Evolutionary conservation across 2,888 invertebrate genomes (phyloP).

Genomic region (Drosophila meridiana): DNA sequence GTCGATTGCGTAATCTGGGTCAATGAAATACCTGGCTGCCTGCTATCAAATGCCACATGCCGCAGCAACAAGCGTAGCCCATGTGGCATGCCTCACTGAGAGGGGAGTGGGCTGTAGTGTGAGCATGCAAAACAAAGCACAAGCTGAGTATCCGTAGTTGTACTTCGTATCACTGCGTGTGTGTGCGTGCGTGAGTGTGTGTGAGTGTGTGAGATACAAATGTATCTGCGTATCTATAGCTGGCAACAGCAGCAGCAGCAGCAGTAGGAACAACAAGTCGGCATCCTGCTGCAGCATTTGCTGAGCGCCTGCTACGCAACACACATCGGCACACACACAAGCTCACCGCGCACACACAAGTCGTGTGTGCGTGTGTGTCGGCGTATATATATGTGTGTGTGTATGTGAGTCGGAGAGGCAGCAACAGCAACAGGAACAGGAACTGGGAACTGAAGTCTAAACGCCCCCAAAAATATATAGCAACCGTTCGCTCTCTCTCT

Average conservation of each 20-base stretch:
- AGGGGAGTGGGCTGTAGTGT: not conserved
- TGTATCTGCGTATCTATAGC: constrained; percentile 60
- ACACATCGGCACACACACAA: constrained; percentile 76
- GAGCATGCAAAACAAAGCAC: constrained; percentile 40
- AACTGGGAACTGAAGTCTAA: constrained; percentile 31
- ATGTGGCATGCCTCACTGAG: constrained; percentile 1
- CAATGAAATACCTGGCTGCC: constrained; percentile 58
- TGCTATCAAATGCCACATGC: constrained; percentile 45
- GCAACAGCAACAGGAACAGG: constrained; percentile 30
- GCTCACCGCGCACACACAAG: constrained; percentile 35
- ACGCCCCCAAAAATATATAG: constrained; percentile 31
- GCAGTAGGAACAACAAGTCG: constrained; percentile 55
- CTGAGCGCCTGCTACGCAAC: constrained; percentile 74
- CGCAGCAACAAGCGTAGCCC: constrained; percentile 45
- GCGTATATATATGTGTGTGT: not conserved
- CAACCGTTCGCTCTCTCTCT: not conserved
- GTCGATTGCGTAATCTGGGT: constrained; percentile 73
- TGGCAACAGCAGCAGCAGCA: constrained; percentile 3
- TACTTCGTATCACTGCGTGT: constrained; percentile 15
- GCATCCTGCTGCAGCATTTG: constrained; percentile 44
- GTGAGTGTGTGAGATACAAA: constrained; percentile 59
- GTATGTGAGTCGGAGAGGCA: constrained; percentile 16
- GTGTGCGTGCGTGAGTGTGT: constrained; percentile 32
- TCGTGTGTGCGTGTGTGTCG: constrained; percentile 8
- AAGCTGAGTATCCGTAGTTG: constrained; percentile 21